Conservation (phyloP, 2,888 invertebrate genomes). For the Dichetophora obliterata region DNA sequence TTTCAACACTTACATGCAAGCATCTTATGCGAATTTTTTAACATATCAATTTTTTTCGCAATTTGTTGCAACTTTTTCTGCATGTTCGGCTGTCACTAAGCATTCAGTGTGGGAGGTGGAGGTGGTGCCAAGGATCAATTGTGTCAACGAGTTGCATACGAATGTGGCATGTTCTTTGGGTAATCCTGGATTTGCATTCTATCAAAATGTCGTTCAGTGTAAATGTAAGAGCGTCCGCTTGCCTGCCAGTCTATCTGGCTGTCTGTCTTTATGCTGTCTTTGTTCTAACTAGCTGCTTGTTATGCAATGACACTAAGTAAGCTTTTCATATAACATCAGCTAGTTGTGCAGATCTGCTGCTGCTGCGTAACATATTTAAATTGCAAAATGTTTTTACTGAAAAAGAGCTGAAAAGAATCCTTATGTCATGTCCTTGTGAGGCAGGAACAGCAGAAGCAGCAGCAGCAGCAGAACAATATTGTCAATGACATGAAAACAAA, state of each 20-base stretch:
- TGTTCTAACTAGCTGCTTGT: slow-evolving; percentile 8
- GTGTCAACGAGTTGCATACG: slow-evolving; percentile 35
- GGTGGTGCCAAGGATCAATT: slow-evolving; percentile 14
- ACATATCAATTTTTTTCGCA: too few relatives aligned
- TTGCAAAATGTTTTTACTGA: slow-evolving; percentile 9
- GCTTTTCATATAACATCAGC: slow-evolving; percentile 32
- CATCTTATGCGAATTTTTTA: too few relatives aligned
- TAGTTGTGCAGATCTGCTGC: background rate
- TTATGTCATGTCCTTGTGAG: slow-evolving; percentile 5
- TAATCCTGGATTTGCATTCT: slow-evolving; percentile 39
- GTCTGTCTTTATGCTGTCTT: slow-evolving; percentile 8
- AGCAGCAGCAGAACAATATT: background rate
- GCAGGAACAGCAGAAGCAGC: background rate
- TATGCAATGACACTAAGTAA: slow-evolving; percentile 24
- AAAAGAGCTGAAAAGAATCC: background rate
- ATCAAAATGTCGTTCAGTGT: slow-evolving; percentile 26
- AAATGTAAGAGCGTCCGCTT: background rate
- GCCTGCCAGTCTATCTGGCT: slow-evolving; percentile 2
- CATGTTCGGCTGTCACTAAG: too few relatives aligned
- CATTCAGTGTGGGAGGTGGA: background rate
- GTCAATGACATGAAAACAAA: background rate
- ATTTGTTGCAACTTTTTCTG: too few relatives aligned
- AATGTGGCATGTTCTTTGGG: background rate
- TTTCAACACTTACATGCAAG: too few relatives aligned
- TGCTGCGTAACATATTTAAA: slow-evolving; percentile 4